Evolutionary conservation across 37 sponge, comb jelly and placozoan species (phyloP).

Genomic region (Beroe forskalii): DNA sequence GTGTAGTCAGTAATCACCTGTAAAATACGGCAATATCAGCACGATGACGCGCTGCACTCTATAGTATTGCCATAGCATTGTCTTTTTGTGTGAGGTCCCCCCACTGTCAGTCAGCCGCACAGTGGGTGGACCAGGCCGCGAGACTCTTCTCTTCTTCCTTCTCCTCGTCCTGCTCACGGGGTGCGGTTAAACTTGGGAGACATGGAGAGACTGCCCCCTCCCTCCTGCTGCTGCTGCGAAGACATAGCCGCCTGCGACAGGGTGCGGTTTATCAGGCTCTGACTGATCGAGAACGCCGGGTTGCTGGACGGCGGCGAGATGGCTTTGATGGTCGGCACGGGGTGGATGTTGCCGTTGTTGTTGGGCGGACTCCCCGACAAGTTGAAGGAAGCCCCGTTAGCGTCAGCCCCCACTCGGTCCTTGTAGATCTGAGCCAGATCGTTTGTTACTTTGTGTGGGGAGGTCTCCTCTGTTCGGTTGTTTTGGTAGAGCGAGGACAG

Average conservation of each 20-base stretch:
- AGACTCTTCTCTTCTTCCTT: not conserved
- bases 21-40: not conserved
- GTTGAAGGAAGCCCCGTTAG: not conserved
- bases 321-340: conserved; percentile 9
- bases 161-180: not conserved
- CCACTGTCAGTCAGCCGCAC: not conserved
- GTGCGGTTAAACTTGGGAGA: not conserved
- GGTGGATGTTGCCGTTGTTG: not conserved
- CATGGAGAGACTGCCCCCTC: not conserved
- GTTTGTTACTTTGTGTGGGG: conserved; percentile 23
- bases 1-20: not conserved
- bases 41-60: not conserved
- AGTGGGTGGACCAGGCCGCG: not conserved
- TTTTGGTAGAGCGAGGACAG: conserved; percentile 37
- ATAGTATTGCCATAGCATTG: not conserved
- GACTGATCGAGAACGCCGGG: conserved; percentile 43
- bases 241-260: conserved; percentile 18
- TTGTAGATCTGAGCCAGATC: conserved; percentile 63
- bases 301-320: not conserved
- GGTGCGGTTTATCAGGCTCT: conserved; percentile 60
- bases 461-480: not conserved
- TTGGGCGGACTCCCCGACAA: conserved; percentile 4
- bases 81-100: too few species aligned
- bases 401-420: not conserved
- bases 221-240: not conserved